These are phyloP conservation scores for Mongoloraphidia duomilia DNA, from an alignment of 2,888 invertebrate genomes.

Conservation along the genomic window DNA sequence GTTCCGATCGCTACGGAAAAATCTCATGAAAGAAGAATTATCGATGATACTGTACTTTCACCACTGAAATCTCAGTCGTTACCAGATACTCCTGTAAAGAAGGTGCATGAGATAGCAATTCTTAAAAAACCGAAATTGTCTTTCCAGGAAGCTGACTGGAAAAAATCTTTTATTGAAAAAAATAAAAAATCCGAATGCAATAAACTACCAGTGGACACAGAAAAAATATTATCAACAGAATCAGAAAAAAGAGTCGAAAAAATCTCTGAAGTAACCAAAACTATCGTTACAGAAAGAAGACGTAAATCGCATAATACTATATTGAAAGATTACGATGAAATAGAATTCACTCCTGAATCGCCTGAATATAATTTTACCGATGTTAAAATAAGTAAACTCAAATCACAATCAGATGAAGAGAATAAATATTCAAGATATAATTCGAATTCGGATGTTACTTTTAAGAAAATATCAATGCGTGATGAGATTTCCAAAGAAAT, in stretches of 20 bases:
- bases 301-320: conserved; percentile 27
- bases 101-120: conserved; percentile 6
- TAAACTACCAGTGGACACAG: background rate
- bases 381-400: conserved; percentile 10
- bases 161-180: conserved; percentile 2
- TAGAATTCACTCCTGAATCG: conserved; percentile 15
- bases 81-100: background rate
- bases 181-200: background rate
- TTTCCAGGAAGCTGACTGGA: conserved; percentile 5
- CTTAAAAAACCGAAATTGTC: conserved; percentile 1
- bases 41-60: no score
- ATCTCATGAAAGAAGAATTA: no score
- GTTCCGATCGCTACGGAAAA: no score
- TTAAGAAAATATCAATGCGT: conserved; percentile 14
- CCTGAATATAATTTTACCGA: conserved; percentile 13
- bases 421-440: conserved; percentile 3
- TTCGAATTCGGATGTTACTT: conserved; percentile 12
- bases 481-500: conserved; percentile 22
- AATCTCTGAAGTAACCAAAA: conserved; percentile 11
- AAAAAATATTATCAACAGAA: background rate
- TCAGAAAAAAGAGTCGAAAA: background rate
- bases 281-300: conserved; percentile 18
- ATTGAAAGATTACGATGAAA: conserved; percentile 28
- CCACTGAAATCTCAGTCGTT: no score
- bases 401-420: no score